Evolutionary conservation across 2,888 invertebrate genomes (phyloP).

Genomic region (Villa cingulata): DNA sequence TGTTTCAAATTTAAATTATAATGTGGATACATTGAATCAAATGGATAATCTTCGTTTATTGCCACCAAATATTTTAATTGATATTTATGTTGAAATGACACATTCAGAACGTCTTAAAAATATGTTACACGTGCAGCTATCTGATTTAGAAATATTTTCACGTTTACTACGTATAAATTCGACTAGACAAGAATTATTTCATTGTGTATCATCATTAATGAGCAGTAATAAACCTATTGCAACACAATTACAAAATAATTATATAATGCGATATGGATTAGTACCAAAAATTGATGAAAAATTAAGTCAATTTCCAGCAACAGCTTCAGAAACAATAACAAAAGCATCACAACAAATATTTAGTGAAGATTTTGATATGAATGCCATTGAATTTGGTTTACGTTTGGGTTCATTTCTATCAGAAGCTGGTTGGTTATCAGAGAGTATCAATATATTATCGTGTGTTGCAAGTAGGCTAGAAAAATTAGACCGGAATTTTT

Average conservation of each 20-base stretch:
- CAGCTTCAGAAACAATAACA: slow-evolving; percentile 9
- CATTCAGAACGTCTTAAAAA: slow-evolving; percentile 23
- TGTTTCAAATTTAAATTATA: slow-evolving; percentile 28
- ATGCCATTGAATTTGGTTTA: slow-evolving; percentile 28
- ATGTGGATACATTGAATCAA: slow-evolving; percentile 25
- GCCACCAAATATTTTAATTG: slow-evolving; percentile 30
- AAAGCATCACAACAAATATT: slow-evolving; percentile 12
- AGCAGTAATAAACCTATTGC: slow-evolving; percentile 26
- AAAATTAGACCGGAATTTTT: slow-evolving; percentile 39
- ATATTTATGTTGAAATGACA: slow-evolving; percentile 33
- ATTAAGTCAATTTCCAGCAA: not conserved
- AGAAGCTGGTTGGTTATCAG: slow-evolving; percentile 77
- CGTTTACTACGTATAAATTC: slow-evolving; percentile 28
- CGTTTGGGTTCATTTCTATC: slow-evolving; percentile 61
- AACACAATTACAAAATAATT: slow-evolving; percentile 24
- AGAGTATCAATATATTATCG: slow-evolving; percentile 58
- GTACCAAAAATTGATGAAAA: slow-evolving; percentile 13
- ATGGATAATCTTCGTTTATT: slow-evolving; percentile 28
- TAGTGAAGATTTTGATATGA: slow-evolving; percentile 18
- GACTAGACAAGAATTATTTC: slow-evolving; percentile 30
- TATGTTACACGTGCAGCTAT: slow-evolving; percentile 29
- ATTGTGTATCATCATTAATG: slow-evolving; percentile 27
- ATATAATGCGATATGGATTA: slow-evolving; percentile 19
- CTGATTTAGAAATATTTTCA: slow-evolving; percentile 28
- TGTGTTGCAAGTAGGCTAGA: slow-evolving; percentile 53